Evolutionary conservation across 2,888 invertebrate genomes (phyloP).

Genomic region (Phortica magna): DNA sequence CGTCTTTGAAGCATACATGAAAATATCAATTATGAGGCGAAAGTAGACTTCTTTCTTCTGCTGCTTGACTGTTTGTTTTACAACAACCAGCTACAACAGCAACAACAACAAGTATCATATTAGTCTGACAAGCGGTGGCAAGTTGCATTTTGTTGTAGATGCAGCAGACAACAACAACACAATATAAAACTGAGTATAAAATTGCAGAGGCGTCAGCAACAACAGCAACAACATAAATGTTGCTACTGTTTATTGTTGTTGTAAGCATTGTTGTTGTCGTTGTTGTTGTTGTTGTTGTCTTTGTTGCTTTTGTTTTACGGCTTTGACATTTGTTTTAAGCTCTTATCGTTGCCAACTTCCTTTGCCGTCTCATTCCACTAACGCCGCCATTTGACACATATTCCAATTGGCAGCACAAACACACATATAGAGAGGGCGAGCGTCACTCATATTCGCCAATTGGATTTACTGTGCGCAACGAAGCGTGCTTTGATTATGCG

Average conservation of each 20-base stretch:
- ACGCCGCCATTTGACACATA: slow-evolving; percentile 41
- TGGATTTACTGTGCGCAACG: slow-evolving; percentile 14
- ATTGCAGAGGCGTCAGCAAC: neutral
- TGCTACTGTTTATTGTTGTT: slow-evolving; percentile 58
- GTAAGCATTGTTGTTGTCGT: slow-evolving; percentile 5
- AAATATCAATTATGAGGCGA: slow-evolving; percentile 70
- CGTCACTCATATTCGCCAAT: neutral
- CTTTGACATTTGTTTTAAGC: slow-evolving; percentile 69
- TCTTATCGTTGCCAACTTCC: slow-evolving; percentile 58
- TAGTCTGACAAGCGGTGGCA: slow-evolving; percentile 60
- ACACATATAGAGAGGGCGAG: neutral
- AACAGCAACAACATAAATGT: slow-evolving; percentile 42
- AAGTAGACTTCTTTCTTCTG: slow-evolving; percentile 43
- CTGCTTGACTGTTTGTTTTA: neutral
- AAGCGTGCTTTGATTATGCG: slow-evolving; percentile 58
- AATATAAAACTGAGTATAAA: neutral
- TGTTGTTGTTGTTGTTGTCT: slow-evolving; percentile 30
- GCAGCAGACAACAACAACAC: slow-evolving; percentile 34
- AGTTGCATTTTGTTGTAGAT: slow-evolving; percentile 51
- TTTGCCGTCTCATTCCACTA: slow-evolving; percentile 40
- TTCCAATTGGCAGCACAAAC: slow-evolving; percentile 19
- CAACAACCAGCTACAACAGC: neutral
- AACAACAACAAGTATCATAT: slow-evolving; percentile 62
- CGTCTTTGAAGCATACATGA: slow-evolving; percentile 23
- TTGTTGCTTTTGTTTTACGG: slow-evolving; percentile 50